phyloP scores from a whole-genome alignment of 2,888 invertebrate genomes.

The Abscondita cerata region DNA sequence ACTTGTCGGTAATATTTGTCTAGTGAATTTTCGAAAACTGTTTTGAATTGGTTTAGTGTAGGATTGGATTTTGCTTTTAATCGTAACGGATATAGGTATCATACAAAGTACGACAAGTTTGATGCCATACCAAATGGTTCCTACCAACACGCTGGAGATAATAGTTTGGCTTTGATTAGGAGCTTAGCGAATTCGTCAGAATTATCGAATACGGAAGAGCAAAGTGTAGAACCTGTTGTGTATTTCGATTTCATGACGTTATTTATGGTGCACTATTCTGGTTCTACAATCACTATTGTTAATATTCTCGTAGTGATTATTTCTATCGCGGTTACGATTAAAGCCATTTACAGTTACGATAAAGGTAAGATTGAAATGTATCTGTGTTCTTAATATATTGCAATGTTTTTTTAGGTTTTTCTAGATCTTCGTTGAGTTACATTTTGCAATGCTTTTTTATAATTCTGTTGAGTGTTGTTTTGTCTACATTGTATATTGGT shows the following conservation, averaged over 20 bases:
- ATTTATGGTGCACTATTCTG: constrained; percentile 71
- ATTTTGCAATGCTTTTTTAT: constrained; percentile 3
- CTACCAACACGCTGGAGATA: constrained; percentile 70
- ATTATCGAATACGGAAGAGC: constrained; percentile 45
- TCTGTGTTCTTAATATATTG: too few relatives aligned
- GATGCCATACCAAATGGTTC: constrained; percentile 64
- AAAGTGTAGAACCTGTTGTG: constrained; percentile 59
- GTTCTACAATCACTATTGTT: constrained; percentile 45
- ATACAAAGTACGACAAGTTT: constrained; percentile 66
- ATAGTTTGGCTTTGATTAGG: constrained; percentile 62
- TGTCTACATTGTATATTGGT: constrained; percentile 48
- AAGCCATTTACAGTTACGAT: constrained; percentile 28
- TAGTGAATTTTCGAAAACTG: neutral
- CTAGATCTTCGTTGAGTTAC: neutral
- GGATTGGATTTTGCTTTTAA: constrained; percentile 71
- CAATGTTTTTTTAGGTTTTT: constrained; percentile 8
- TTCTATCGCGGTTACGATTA: constrained; percentile 52
- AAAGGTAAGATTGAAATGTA: constrained; percentile 34
- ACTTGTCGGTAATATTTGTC: constrained; percentile 57
- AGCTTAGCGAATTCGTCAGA: constrained; percentile 52
- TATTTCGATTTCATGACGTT: constrained; percentile 78
- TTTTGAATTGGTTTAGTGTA: constrained; percentile 37
- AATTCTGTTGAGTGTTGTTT: constrained; percentile 35
- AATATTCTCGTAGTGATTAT: constrained; percentile 44
- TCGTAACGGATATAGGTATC: constrained; percentile 70